Percentiles rank a stretch among this genome's conserved stretches.
These are phyloP conservation scores for Palloptera scutellata DNA, from an alignment of 2,888 invertebrate genomes.

Conservation along the genomic window DNA sequence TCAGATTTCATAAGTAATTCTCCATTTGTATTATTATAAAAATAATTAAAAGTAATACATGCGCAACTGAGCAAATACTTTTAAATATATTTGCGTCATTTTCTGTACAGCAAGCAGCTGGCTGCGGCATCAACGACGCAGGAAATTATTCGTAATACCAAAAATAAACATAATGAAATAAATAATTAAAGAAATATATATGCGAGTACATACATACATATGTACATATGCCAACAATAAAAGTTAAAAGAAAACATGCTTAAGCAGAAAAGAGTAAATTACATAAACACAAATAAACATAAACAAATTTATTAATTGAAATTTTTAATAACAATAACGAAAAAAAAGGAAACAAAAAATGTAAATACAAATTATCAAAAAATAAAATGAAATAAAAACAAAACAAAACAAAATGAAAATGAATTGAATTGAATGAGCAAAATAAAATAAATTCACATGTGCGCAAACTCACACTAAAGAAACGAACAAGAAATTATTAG, in stretches of 20 bases:
- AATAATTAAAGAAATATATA: conserved; percentile 51
- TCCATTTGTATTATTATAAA: no score
- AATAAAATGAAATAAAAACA: no score
- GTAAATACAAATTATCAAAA: no score
- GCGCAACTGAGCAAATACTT: conserved; percentile 17
- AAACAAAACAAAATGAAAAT: not conserved
- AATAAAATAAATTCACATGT: conserved; percentile 14
- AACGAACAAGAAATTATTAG: no score
- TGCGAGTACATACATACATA: not conserved
- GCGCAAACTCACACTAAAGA: no score
- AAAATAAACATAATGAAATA: conserved; percentile 59
- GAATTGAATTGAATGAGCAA: conserved; percentile 14
- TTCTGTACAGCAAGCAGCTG: conserved; percentile 12
- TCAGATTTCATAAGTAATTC: no score
- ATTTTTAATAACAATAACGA: conserved; percentile 12
- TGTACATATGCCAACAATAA: not conserved
- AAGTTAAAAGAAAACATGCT: not conserved
- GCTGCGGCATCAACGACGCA: conserved; percentile 49
- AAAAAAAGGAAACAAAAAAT: conserved; percentile 3
- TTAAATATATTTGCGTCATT: conserved; percentile 23
- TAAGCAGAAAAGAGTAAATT: conserved; percentile 41
- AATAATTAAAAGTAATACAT: conserved; percentile 1
- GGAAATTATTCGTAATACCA: conserved; percentile 58
- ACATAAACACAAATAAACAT: conserved; percentile 53
- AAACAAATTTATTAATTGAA: conserved; percentile 3